Conservation (phyloP, 2,797 vertebrate genomes). For the Pteronotus mesoamericanus region DNA sequence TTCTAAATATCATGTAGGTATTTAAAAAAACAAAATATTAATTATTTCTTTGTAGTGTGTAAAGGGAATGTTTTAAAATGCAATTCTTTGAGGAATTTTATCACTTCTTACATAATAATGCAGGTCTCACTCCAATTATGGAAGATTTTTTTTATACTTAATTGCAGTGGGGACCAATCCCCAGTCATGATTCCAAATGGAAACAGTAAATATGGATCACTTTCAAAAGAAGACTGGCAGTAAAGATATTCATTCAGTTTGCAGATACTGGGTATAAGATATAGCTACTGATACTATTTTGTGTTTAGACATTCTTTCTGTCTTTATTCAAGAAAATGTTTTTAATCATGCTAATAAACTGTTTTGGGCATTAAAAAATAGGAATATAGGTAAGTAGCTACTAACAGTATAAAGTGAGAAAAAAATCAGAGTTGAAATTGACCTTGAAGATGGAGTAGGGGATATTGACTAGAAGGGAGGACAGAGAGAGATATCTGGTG, state of each 20-base stretch:
- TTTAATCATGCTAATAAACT: slow-evolving; percentile 88
- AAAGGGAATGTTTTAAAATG: slow-evolving; percentile 67
- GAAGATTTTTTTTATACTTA: slow-evolving; percentile 84
- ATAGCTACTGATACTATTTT: slow-evolving; percentile 80
- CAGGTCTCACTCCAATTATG: slow-evolving; percentile 76
- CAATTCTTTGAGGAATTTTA: slow-evolving; percentile 79
- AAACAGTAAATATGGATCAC: slow-evolving; percentile 62
- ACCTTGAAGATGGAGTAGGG: neutral
- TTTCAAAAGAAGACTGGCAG: slow-evolving; percentile 76
- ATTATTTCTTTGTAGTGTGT: slow-evolving; percentile 84
- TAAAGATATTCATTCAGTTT: slow-evolving; percentile 73
- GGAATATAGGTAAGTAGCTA: neutral
- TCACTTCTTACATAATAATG: slow-evolving; percentile 74
- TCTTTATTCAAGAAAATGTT: slow-evolving; percentile 82
- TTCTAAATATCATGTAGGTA: slow-evolving; percentile 80
- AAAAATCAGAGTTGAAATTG: neutral
- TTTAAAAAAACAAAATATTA: slow-evolving; percentile 84
- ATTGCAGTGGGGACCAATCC: slow-evolving; percentile 75
- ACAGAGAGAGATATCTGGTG: too few species aligned
- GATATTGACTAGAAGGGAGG: accelerated
- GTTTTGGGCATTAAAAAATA: slow-evolving; percentile 80
- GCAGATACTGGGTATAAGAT: slow-evolving; percentile 73
- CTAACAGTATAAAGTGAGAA: neutral
- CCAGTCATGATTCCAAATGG: slow-evolving; percentile 63
- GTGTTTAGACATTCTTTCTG: slow-evolving; percentile 79